Evolutionary conservation across 2,797 vertebrate species (phyloP).

Genomic region (Lepilemur ruficaudatus): DNA sequence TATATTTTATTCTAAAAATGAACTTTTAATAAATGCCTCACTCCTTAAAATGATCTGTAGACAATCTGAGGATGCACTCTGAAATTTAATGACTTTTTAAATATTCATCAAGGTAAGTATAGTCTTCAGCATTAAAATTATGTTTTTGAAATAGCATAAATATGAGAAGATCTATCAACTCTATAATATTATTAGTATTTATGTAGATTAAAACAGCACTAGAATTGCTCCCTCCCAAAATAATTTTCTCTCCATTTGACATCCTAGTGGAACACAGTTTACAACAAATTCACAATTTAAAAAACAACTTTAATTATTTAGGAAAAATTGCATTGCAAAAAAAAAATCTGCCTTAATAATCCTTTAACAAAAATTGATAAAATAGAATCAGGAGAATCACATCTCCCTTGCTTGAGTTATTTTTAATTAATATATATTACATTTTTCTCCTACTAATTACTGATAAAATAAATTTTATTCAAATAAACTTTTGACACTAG

Average conservation of each 20-base stretch:
- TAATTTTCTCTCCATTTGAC: neutral
- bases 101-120: neutral
- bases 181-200: neutral
- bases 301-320: neutral
- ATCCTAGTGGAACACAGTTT: neutral
- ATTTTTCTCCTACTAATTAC: neutral
- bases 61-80: neutral
- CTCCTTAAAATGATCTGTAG: neutral
- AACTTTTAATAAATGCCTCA: neutral
- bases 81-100: neutral
- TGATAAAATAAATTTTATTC: neutral
- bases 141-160: neutral
- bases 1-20: neutral
- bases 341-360: constrained; percentile 48
- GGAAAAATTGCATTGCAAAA: neutral
- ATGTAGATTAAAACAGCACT: neutral
- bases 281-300: neutral
- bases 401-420: constrained; percentile 18
- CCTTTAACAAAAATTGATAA: constrained; percentile 36
- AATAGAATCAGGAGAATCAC: constrained; percentile 19
- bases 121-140: neutral
- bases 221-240: neutral
- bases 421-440: neutral
- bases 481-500: neutral
- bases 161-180: neutral